phyloP scores from a whole-genome alignment of 2,888 invertebrate genomes.

The Clanis bilineata region DNA sequence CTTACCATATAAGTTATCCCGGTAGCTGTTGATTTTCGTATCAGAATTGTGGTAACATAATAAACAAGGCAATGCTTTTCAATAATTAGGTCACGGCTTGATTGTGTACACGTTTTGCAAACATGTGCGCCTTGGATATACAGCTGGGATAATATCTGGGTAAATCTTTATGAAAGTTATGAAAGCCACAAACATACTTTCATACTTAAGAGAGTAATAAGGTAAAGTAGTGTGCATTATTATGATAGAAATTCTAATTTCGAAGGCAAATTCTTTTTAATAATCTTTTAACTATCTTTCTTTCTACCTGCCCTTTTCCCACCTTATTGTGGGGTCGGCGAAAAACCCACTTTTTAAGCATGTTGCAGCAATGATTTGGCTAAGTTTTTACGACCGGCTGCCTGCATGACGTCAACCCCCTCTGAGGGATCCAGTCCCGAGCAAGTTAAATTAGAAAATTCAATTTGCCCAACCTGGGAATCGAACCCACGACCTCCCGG shows the following conservation, averaged over 20 bases:
- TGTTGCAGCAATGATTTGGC: too few relatives aligned
- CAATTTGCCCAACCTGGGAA: too few relatives aligned
- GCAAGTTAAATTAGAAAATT: too few relatives aligned
- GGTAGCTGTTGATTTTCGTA: background rate
- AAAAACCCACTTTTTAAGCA: too few relatives aligned
- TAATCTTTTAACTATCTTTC: too few relatives aligned
- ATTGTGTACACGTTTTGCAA: constrained; percentile 1
- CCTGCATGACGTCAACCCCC: too few relatives aligned
- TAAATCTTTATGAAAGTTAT: background rate
- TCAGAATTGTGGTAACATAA: background rate
- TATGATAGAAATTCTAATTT: background rate
- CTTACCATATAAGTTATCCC: background rate
- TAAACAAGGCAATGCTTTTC: constrained; percentile 1
- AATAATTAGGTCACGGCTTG: constrained; percentile 5
- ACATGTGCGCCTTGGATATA: background rate
- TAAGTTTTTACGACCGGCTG: too few relatives aligned
- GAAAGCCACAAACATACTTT: background rate
- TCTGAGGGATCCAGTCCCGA: too few relatives aligned
- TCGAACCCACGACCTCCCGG: too few relatives aligned
- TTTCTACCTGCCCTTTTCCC: too few relatives aligned
- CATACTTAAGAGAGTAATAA: background rate
- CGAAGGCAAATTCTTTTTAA: too few relatives aligned
- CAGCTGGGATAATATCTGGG: background rate
- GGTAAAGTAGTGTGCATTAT: background rate
- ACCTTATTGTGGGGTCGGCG: too few relatives aligned